These are phyloP conservation scores for Dicranocentrus wangi DNA, from an alignment of 2,888 invertebrate genomes.

Conservation along the genomic window DNA sequence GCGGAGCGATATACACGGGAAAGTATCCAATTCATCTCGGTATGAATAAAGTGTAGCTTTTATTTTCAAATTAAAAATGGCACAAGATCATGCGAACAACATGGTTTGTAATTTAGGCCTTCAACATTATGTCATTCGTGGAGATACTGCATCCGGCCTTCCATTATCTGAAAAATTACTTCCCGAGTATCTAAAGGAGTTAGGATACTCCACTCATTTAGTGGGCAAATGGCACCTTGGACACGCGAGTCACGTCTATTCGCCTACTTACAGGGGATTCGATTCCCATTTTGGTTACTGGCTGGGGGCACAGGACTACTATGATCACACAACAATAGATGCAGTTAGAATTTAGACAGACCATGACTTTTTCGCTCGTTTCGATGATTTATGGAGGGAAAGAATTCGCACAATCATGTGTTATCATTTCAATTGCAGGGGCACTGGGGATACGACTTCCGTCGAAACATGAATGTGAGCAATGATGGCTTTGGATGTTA, in stretches of 20 bases:
- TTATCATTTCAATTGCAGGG: too few species aligned
- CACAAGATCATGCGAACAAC: background rate
- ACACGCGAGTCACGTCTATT: constrained; percentile 82
- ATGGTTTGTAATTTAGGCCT: too few species aligned
- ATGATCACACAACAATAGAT: constrained; percentile 77
- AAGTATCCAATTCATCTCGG: constrained; percentile 90
- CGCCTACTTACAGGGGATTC: constrained; percentile 85
- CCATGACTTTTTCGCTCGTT: too few species aligned
- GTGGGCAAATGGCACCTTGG: constrained; percentile 89
- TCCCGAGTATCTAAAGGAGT: constrained; percentile 80
- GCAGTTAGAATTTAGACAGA: constrained; percentile 49
- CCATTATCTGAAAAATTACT: constrained; percentile 81
- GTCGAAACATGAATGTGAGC: constrained; percentile 78
- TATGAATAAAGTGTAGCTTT: constrained; percentile 74
- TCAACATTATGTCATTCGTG: constrained; percentile 73
- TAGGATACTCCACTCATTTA: constrained; percentile 86
- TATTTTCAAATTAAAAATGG: background rate
- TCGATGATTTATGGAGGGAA: too few species aligned
- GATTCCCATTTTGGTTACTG: constrained; percentile 87
- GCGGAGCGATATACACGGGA: constrained; percentile 80
- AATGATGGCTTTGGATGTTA: constrained; percentile 79
- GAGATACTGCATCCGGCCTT: constrained; percentile 83
- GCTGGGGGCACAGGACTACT: constrained; percentile 86
- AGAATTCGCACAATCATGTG: too few species aligned
- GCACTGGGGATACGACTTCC: constrained; percentile 79